phyloP scores from a whole-genome alignment of 2,888 invertebrate species.

The Drepanosiphum platanoidis region DNA sequence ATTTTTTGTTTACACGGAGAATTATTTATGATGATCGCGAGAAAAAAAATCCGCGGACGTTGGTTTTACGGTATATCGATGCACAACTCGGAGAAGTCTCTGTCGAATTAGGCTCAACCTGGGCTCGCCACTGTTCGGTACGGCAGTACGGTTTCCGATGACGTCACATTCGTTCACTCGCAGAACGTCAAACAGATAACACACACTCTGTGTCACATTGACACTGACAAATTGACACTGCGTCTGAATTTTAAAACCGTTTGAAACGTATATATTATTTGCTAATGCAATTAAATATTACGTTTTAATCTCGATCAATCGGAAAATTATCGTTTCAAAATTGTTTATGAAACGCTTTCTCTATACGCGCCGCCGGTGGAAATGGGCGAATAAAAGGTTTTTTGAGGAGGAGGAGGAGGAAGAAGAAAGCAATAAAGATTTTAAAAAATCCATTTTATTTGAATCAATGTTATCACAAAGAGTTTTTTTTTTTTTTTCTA shows the following conservation, averaged over 20 bases:
- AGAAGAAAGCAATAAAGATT: not conserved
- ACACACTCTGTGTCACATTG: slow-evolving; percentile 18
- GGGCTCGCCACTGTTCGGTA: too few species aligned
- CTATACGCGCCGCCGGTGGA: not conserved
- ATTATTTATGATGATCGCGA: too few species aligned
- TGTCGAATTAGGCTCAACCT: too few species aligned
- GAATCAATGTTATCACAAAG: too few species aligned
- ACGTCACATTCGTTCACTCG: not conserved
- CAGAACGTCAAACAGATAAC: slow-evolving; percentile 11
- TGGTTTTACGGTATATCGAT: too few species aligned
- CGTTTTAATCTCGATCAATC: not conserved
- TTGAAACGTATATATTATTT: not conserved
- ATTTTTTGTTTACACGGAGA: too few species aligned
- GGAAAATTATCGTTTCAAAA: not conserved
- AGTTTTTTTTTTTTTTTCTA: not conserved
- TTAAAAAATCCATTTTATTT: not conserved
- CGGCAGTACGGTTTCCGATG: not conserved
- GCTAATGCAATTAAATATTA: not conserved
- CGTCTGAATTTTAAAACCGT: slow-evolving; percentile 5
- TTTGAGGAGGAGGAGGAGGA: too few species aligned
- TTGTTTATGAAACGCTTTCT: not conserved
- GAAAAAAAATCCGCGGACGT: too few species aligned
- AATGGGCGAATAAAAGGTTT: not conserved
- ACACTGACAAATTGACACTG: slow-evolving; percentile 27
- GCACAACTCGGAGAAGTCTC: too few species aligned